Evolutionary conservation across 2,888 invertebrate species (phyloP), one percentile per base, ranked within the genome.

Genomic region (Melanotus villosus): DNA sequence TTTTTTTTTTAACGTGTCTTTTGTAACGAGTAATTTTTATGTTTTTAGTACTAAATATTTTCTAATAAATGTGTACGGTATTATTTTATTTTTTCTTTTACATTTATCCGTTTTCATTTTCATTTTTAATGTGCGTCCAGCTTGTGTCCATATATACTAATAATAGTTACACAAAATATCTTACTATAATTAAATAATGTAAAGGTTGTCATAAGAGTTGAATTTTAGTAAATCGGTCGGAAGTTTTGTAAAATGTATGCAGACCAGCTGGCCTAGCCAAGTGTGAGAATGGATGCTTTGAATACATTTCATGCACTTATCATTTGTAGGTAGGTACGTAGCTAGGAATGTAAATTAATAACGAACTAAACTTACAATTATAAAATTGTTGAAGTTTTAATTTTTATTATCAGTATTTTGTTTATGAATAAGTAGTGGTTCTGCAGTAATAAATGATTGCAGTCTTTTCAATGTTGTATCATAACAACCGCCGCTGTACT

Each of bases 401-500:
- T 50, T 50, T 12, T 12, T 50, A 50, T 50, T 50, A 12, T 50
- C 26, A 26, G 50, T 50, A 50, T 50, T 50, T 50, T 10, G 12
- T 50, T 50, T 50, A 50, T 26, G 26, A 50, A 14, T 50, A 50
- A 26, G 14, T 50, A 50, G 50, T 50, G 50, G 50, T 50, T 23
- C 50, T 52, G 50, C 38, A 63, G 54, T 54, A n/a, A n/a, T 41
- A 14, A 50, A 6, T 16, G 12, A 54, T 43, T 57, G 50, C 56
- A 63, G 45, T 68, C 57, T 62, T 52, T 60, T 70, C 47, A 56
- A 54, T 57, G 30, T 57, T 45, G 32, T 57, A 52, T 56, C 18
- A 58, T 72, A 73, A 75, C 68, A 77, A 79, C 75, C 73, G 77
- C 79, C 79, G 78, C 79, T 78, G 77, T 77, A 78, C 77, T 78